Evolutionary conservation across 1,140 invertebrate genomes (phyloP), one percentile per base, ranked within the genome.

Genomic region (Muscidifurax raptorellus): DNA sequence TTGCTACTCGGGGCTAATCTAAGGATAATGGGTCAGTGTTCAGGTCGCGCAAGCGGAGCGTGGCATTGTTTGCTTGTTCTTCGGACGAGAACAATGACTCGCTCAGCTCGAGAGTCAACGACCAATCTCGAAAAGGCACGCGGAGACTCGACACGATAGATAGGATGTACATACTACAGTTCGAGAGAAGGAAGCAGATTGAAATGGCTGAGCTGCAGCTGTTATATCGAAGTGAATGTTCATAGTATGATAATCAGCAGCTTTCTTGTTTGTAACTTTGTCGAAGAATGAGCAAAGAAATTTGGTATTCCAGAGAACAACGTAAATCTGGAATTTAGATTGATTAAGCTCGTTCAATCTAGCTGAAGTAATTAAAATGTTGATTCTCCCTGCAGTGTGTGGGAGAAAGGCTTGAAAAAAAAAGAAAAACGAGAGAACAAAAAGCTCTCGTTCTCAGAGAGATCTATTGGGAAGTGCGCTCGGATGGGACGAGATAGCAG

Each of bases 51-150:
- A 10, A 12, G 15, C 12, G 44, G 15, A 47, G 44, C 52, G 52
- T n/a, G 86, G 88, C 87, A 91, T 90, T 90, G 88, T 91, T 85
- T 88, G 86, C 67, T 86, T 82, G 87, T 88, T 90, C 88, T 85
- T 84, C 59, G 87, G 85, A 66, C 77, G 88, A 59, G 89, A 91
- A 90, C 90, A 91, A 91, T 90, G 74, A 85, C 82, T 85, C 81
- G 86, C 82, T 88, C 81, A 15, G 18, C 52, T 59, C 52, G 22
- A 59, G 77, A 88, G 88, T 90, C 89, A 91, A 90, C 89, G 89
- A 90, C 86, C 88, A 89, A 90, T 90, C 88, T 88, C 66, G 80
- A 84, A 86, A 87, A 89, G 86, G 79, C 85, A 86, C 77, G 83
- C 80, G 78, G 85, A 89, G 86, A 87, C 85, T 86, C 82, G 85